phyloP scores from a whole-genome alignment of 2,797 vertebrate genomes.

The Kryptopterus vitreolus region DNA sequence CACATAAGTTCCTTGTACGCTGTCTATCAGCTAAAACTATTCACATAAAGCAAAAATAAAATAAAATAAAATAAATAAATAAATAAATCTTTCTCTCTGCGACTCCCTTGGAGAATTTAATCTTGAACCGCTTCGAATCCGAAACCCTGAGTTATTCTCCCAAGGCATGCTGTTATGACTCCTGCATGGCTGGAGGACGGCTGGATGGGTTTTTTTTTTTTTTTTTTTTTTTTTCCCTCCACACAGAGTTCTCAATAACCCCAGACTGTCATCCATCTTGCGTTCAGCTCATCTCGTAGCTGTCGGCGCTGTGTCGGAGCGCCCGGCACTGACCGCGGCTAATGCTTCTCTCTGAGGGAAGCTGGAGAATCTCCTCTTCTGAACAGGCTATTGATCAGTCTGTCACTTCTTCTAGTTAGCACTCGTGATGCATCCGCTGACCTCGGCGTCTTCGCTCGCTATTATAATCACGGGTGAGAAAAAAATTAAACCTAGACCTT shows the following conservation, averaged over 20 bases:
- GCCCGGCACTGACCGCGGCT: slow-evolving; percentile 33
- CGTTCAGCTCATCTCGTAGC: slow-evolving; percentile 30
- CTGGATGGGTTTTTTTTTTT: slow-evolving; percentile 22
- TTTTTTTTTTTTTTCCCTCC: slow-evolving; percentile 4
- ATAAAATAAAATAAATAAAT: too few species aligned
- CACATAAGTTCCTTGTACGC: neutral
- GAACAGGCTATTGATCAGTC: slow-evolving; percentile 39
- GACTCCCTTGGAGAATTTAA: slow-evolving; percentile 2
- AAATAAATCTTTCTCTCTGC: neutral
- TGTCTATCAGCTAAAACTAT: neutral
- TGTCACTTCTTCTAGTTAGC: slow-evolving; percentile 37
- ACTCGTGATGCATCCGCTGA: neutral
- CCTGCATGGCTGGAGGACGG: slow-evolving; percentile 20
- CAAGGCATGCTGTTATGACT: slow-evolving; percentile 39
- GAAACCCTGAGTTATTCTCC: slow-evolving; percentile 34
- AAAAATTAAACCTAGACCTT: neutral
- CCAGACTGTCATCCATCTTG: slow-evolving; percentile 47
- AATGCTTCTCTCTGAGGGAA: slow-evolving; percentile 36
- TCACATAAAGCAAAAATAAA: neutral
- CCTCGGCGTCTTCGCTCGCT: neutral
- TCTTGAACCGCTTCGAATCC: slow-evolving; percentile 25
- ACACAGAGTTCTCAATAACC: slow-evolving; percentile 32
- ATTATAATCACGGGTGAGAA: slow-evolving; percentile 11
- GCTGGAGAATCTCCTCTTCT: slow-evolving; percentile 35
- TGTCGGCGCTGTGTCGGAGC: slow-evolving; percentile 40